Percentiles rank a stretch among this genome's conserved stretches.
These are phyloP conservation scores for Euschistus heros DNA, from an alignment of 1,140 invertebrate genomes.

Conservation along the genomic window DNA sequence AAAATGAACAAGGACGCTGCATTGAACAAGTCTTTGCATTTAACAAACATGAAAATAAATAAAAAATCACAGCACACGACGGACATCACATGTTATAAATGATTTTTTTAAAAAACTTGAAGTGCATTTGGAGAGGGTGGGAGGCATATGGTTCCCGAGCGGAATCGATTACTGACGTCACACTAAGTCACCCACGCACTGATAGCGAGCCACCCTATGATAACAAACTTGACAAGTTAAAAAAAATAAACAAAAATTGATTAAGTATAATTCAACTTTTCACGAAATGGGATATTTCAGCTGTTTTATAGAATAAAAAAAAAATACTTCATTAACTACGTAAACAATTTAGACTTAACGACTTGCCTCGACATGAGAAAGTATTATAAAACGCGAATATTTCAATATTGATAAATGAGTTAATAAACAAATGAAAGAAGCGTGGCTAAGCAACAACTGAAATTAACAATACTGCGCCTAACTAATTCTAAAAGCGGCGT, in stretches of 20 bases:
- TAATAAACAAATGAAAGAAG: not conserved
- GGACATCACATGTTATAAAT: too few species aligned
- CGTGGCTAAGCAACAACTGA: not conserved
- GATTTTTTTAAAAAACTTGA: too few species aligned
- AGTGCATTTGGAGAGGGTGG: not conserved
- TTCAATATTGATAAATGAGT: too few species aligned
- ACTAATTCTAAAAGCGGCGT: constrained; percentile 1
- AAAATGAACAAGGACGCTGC: not conserved
- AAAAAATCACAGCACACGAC: too few species aligned
- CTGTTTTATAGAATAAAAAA: constrained; percentile 1
- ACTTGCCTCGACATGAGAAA: too few species aligned
- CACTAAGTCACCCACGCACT: constrained; percentile 14
- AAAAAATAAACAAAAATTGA: too few species aligned
- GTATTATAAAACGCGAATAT: too few species aligned
- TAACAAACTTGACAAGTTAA: too few species aligned
- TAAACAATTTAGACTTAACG: too few species aligned
- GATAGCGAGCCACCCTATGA: not conserved
- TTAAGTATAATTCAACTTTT: not conserved
- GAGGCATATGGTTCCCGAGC: not conserved
- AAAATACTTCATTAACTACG: not conserved
- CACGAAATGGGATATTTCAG: constrained; percentile 7
- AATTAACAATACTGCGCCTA: not conserved
- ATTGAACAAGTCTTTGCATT: not conserved
- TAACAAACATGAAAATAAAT: not conserved
- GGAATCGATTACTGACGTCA: constrained; percentile 18